These are phyloP conservation scores for Sylvia atricapilla DNA, from an alignment of 2,113 vertebrate species.

Conservation along the genomic window DNA sequence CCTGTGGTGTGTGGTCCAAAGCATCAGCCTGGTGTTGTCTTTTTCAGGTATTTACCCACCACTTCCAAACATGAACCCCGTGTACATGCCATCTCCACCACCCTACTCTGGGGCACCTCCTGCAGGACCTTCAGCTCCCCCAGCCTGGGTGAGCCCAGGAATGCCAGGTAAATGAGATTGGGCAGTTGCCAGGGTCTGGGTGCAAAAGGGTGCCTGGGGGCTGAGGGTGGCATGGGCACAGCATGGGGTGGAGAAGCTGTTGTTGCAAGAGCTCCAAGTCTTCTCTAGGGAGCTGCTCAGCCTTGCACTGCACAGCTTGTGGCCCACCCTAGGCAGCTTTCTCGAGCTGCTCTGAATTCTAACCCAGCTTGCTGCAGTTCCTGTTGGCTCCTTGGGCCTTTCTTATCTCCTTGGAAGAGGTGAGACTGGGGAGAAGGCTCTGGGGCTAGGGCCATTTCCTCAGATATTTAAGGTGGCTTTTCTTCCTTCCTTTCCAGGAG, in stretches of 20 bases:
- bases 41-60: slow-evolving; percentile 79
- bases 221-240: neutral
- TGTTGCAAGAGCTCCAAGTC: neutral
- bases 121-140: slow-evolving; percentile 27
- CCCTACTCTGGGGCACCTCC: slow-evolving; percentile 77
- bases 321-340: neutral
- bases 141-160: neutral
- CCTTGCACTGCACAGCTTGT: neutral
- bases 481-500: slow-evolving; percentile 59
- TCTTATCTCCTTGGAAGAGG: neutral
- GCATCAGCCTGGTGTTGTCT: neutral
- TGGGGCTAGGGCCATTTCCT: neutral
- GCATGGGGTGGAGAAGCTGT: neutral
- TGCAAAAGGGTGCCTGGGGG: neutral
- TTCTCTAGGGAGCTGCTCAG: neutral
- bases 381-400: neutral
- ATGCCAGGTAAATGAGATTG: slow-evolving; percentile 60
- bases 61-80: slow-evolving; percentile 56
- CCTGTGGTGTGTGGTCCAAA: neutral
- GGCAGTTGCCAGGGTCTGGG: neutral
- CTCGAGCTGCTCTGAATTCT: neutral
- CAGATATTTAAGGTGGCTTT: neutral
- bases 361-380: neutral
- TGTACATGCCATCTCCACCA: slow-evolving; percentile 83
- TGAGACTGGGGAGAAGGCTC: neutral